Evolutionary conservation across 1,140 invertebrate genomes (phyloP).

Genomic region (Maniola jurtina): DNA sequence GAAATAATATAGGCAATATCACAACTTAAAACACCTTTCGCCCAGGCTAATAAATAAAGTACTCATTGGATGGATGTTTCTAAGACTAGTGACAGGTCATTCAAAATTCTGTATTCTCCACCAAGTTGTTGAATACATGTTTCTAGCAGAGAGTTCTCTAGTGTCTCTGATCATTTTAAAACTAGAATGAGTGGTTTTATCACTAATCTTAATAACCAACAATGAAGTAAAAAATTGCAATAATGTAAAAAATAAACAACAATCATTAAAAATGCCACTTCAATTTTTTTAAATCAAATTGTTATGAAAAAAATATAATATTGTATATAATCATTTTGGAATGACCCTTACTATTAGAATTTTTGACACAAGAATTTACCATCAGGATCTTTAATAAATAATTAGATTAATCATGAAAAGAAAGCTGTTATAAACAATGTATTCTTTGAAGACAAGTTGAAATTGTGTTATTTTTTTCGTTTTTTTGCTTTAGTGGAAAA

Average conservation of each 20-base stretch:
- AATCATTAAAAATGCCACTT: background rate
- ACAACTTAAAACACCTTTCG: slow-evolving; percentile 69
- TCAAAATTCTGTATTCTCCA: too few species aligned
- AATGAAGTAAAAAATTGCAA: background rate
- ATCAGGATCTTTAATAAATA: background rate
- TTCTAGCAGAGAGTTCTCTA: too few species aligned
- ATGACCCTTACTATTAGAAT: background rate
- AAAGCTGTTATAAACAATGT: too few species aligned
- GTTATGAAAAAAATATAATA: background rate
- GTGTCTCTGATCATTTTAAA: too few species aligned
- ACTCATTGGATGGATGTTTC: slow-evolving; percentile 11
- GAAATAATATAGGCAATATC: slow-evolving; percentile 56
- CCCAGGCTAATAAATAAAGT: slow-evolving; percentile 64
- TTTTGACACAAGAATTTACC: slow-evolving; percentile 5
- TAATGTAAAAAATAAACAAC: background rate
- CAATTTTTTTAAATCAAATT: background rate
- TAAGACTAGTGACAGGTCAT: background rate
- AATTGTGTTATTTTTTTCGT: too few species aligned
- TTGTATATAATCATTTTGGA: slow-evolving; percentile 1
- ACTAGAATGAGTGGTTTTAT: background rate
- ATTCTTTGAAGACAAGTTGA: too few species aligned
- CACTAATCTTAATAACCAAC: slow-evolving; percentile 1
- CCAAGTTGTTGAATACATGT: too few species aligned
- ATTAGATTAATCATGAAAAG: background rate
- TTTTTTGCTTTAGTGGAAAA: too few species aligned